Evolutionary conservation across 2,797 vertebrate genomes (phyloP), one percentile per base, ranked within the genome.

Genomic region (Poecilia picta): DNA sequence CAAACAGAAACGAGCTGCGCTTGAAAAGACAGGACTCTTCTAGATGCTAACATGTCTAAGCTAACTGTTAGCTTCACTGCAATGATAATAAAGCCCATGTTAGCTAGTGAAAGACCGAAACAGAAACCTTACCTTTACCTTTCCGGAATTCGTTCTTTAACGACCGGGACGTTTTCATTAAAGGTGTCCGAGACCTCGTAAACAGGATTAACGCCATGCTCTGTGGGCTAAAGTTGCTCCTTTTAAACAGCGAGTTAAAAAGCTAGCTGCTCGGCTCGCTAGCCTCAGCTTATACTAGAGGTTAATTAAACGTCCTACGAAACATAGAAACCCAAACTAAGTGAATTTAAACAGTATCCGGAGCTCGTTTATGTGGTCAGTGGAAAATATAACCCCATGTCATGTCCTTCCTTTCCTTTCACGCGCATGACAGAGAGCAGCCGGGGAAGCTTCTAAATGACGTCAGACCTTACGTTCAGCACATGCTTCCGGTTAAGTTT

Each of bases 161-260:
- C 0, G 95, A 95, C n/a, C 94, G 88, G 74, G 95, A 95, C 16
- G 95, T 95, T 89, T 95, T 96, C 90, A 96, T 88, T 36, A 96
- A 80, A 74, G 95, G 94, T 74, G 90, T 88, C 83, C 95, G 88
- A 39, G 95, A 93, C 81, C 95, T 95, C 23, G 94, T 94, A 78
- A 96, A 94, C 85, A 96, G 90, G 91, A 97, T 96, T 91, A 96
- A 94, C 91, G 96, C 96, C 96, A 97, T 97, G 88, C 46, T 87
- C 76, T 84, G 64, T 46, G 62, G 79, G 87, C 28, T 62, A 45
- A 68, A 53, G 46, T 78, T 33, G 73, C 70, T 75, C 25, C 39
- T 71, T 79, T 81, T 59, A 77, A 83, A 71, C 80, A 20, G 68
- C 75, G 70, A 23, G 33, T 36, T 53, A 51, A 47, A 39, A 10